Percentiles rank a stretch among this genome's conserved stretches.
phyloP scores from a whole-genome alignment of 2,797 vertebrate genomes.

The Falco biarmicus region DNA sequence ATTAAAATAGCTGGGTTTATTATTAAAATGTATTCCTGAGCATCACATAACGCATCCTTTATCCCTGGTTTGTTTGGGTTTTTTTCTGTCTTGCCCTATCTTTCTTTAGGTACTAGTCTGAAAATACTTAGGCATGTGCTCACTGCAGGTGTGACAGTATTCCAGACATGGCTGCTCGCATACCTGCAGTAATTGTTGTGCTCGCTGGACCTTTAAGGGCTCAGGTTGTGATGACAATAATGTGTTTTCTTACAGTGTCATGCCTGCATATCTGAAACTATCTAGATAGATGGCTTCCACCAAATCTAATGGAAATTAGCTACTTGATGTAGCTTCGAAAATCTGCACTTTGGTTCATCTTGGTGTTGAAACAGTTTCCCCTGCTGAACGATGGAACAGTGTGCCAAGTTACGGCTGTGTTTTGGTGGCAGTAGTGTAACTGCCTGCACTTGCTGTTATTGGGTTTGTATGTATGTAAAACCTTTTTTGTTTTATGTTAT shows the following conservation, averaged over 20 bases:
- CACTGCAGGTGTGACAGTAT: background rate
- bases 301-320: background rate
- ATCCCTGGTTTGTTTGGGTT: background rate
- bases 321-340: background rate
- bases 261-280: background rate
- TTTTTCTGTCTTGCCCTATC: background rate
- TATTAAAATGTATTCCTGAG: background rate
- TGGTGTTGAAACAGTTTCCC: background rate
- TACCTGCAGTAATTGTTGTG: background rate
- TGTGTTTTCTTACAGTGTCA: background rate
- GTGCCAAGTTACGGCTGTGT: background rate
- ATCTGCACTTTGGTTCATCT: background rate
- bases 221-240: background rate
- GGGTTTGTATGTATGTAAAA: background rate
- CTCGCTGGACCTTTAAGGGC: background rate
- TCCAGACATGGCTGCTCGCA: background rate
- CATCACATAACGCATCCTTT: background rate
- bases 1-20: background rate
- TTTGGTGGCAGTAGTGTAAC: background rate
- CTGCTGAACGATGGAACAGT: background rate
- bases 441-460: background rate
- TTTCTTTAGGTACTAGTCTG: background rate
- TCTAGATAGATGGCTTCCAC: background rate
- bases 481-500: background rate
- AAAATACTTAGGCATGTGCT: background rate